Evolutionary conservation across 2,113 vertebrate species (phyloP).

Genomic region (Seriola quinqueradiata): DNA sequence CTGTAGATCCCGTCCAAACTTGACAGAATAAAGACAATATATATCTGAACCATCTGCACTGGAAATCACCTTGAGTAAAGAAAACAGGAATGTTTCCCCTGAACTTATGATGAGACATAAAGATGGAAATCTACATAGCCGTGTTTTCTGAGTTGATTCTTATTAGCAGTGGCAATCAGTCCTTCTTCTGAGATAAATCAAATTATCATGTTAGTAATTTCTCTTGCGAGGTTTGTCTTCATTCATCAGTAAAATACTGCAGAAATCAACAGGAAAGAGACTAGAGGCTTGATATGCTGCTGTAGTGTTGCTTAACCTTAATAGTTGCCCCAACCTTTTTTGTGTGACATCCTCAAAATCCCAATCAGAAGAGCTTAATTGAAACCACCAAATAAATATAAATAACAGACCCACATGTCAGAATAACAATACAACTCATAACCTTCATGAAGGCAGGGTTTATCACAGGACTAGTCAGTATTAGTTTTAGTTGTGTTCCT

Average conservation of each 20-base stretch:
- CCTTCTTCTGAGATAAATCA: conserved; percentile 6
- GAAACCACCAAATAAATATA: no score
- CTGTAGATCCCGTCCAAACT: conserved; percentile 23
- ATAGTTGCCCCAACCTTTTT: no score
- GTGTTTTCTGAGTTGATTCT: background rate
- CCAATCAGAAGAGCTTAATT: no score
- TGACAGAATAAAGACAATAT: conserved; percentile 2
- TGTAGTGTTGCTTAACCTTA: no score
- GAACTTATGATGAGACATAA: background rate
- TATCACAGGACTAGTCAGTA: no score
- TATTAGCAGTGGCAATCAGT: conserved; percentile 9
- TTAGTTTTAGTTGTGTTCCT: no score
- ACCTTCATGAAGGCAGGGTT: no score
- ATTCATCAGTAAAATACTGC: background rate
- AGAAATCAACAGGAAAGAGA: background rate
- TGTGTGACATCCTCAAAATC: no score
- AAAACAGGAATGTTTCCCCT: background rate
- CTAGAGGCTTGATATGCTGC: background rate
- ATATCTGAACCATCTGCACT: background rate
- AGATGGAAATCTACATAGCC: background rate
- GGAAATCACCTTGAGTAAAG: background rate
- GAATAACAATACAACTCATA: no score
- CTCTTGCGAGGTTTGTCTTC: background rate
- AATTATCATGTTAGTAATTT: background rate
- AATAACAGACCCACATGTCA: no score